A percentile compares a stretch with the other conserved stretches of the same genome.
These are phyloP conservation scores for Formica exsecta DNA, from an alignment of 1,140 invertebrate genomes.

Conservation along the genomic window DNA sequence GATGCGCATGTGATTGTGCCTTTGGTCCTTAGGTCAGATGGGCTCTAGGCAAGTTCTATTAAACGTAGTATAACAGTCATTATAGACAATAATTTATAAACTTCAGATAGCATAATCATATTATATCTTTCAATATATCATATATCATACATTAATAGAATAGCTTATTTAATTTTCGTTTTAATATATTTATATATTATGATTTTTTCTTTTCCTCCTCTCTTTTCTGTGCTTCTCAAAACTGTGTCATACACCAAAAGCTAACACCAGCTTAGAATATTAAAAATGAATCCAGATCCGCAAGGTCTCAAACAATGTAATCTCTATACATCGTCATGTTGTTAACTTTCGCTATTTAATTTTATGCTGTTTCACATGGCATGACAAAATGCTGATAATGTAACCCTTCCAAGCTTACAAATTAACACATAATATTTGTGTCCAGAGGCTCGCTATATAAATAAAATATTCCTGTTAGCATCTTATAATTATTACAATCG, in stretches of 20 bases:
- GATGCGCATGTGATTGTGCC: constrained; percentile 84
- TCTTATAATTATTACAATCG: constrained; percentile 83
- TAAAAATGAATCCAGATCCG: constrained; percentile 57
- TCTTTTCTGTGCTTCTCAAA: constrained; percentile 61
- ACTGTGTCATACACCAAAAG: constrained; percentile 81
- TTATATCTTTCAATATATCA: constrained; percentile 83
- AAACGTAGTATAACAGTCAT: constrained; percentile 83
- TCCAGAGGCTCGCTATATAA: constrained; percentile 76
- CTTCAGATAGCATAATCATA: constrained; percentile 82
- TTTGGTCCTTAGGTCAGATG: constrained; percentile 85
- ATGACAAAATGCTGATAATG: constrained; percentile 57
- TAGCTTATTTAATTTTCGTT: constrained; percentile 76
- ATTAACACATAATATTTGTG: constrained; percentile 67
- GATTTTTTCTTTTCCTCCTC: constrained; percentile 59
- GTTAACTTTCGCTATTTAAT: constrained; percentile 41
- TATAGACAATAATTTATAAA: constrained; percentile 86
- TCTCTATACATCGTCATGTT: constrained; percentile 48
- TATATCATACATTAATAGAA: constrained; percentile 84
- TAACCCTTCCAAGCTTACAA: constrained; percentile 45
- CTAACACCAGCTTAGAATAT: constrained; percentile 76
- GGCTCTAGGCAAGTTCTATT: constrained; percentile 86
- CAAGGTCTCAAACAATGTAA: constrained; percentile 62
- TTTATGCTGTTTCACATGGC: constrained; percentile 63
- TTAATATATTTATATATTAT: constrained; percentile 79
- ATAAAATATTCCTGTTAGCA: constrained; percentile 81